Evolutionary conservation across 2,888 invertebrate genomes (phyloP).

Genomic region (Cephus nigrinus): DNA sequence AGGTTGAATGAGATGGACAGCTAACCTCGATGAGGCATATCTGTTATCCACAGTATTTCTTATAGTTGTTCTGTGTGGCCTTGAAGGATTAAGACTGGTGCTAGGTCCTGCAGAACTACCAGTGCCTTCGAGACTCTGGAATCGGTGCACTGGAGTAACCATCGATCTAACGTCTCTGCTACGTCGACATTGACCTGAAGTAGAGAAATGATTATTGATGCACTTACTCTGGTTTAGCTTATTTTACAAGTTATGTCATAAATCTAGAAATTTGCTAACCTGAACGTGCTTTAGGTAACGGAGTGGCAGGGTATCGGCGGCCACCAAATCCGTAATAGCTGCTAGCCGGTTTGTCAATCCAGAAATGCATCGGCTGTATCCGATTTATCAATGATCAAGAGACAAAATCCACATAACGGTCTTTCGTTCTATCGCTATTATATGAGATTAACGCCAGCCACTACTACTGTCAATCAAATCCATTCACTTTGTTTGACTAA

Average conservation of each 20-base stretch:
- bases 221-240: not conserved
- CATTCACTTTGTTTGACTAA: too few species aligned
- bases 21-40: constrained; percentile 35
- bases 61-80: constrained; percentile 35
- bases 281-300: constrained; percentile 49
- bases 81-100: constrained; percentile 36
- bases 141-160: constrained; percentile 79
- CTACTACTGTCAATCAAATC: too few species aligned
- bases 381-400: not conserved
- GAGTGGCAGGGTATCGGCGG: constrained; percentile 67
- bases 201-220: not conserved
- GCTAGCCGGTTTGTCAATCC: constrained; percentile 85
- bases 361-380: constrained; percentile 79
- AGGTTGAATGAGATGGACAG: constrained; percentile 38
- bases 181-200: constrained; percentile 57
- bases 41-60: constrained; percentile 40
- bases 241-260: not conserved
- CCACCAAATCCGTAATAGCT: constrained; percentile 80
- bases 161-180: constrained; percentile 72
- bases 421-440: too few species aligned
- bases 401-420: not conserved
- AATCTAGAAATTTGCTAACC: constrained; percentile 39
- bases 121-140: constrained; percentile 71
- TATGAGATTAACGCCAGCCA: too few species aligned
- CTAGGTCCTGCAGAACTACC: constrained; percentile 69